Evolutionary conservation across 2,888 invertebrate genomes (phyloP), one percentile per base, ranked within the genome.

Genomic region (Drosophila gaucha): DNA sequence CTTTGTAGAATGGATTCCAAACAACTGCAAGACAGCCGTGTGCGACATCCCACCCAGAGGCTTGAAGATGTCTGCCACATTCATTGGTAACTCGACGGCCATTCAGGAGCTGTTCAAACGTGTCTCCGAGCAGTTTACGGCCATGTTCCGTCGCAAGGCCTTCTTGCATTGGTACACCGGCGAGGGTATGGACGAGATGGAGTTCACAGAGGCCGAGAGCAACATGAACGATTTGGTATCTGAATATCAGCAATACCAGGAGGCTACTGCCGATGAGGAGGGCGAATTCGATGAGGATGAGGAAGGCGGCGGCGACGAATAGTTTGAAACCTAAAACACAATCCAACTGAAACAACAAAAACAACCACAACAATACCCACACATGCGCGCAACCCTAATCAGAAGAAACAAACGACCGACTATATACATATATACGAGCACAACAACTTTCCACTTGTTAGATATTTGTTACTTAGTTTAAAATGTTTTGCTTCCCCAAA

Each of bases 81-180:
- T 98, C 93, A 97, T 98, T 91, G 97, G 97, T 74, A 97, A 97
- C 93, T 95, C 96, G 26, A 98, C 97, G 79, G 97, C 97, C 90
- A 98, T 98, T 92, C 97, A 97, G 90, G 97, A 97, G 92, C 92
- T 98, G 89, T 97, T 97, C 94, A 97, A 97, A 92, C 94, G 97
- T 86, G 96, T 97, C 90, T 96, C 96, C 4, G 97, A 97, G 91
- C 97, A 97, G 92, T 97, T 97, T 92, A 96, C 96, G 16, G 97
- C 97, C 90, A 98, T 98, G 98, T 98, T 98, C 94, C 95, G 98
- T 90, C 95, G 98, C 90, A 98, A 97, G 93, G 98, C 98, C 92
- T 98, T 98, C 95, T 94, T 98, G 92, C 98, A 98, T 94, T 98
- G 98, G 98, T 98, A 98, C 94, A 98, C 97, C 26, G 98, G 97